Conservation (phyloP, 2,797 vertebrate species). For the Galagoides demidoff region DNA sequence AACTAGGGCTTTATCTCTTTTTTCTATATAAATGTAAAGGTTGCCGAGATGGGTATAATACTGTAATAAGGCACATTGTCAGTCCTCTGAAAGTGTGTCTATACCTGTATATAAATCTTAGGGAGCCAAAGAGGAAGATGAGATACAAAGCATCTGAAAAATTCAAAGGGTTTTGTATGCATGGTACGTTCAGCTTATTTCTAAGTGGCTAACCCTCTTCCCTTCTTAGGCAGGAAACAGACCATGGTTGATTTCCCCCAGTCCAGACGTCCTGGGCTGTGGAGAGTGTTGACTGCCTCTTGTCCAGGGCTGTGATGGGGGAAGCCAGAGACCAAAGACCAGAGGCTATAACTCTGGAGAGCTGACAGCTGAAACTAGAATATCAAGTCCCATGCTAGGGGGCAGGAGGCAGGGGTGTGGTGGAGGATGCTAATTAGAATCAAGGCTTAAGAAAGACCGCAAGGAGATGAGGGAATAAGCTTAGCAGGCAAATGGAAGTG, state of each 20-base stretch:
- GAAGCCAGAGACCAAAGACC: background rate
- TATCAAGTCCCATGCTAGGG: background rate
- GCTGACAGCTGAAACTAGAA: background rate
- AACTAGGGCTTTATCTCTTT: background rate
- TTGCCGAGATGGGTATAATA: background rate
- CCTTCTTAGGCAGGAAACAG: background rate
- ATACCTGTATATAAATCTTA: background rate
- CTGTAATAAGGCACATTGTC: background rate
- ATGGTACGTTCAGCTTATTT: background rate
- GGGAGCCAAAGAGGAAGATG: background rate
- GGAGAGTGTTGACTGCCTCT: background rate
- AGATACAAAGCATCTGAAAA: background rate
- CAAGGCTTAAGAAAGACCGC: background rate
- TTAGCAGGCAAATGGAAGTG: background rate
- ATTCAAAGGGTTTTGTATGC: background rate
- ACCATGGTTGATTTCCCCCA: background rate
- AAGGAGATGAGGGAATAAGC: background rate
- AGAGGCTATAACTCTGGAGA: background rate
- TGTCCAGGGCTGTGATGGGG: background rate
- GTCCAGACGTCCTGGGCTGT: background rate
- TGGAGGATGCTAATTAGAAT: background rate
- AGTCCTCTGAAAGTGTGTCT: slow-evolving; percentile 20
- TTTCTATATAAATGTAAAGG: slow-evolving; percentile 1
- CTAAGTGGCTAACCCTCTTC: background rate
- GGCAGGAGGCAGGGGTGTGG: background rate